Percentiles rank a stretch among this genome's conserved stretches.
These are phyloP conservation scores for Herpailurus yagouaroundi DNA, from an alignment of 2,113 vertebrate species.

Conservation along the genomic window DNA sequence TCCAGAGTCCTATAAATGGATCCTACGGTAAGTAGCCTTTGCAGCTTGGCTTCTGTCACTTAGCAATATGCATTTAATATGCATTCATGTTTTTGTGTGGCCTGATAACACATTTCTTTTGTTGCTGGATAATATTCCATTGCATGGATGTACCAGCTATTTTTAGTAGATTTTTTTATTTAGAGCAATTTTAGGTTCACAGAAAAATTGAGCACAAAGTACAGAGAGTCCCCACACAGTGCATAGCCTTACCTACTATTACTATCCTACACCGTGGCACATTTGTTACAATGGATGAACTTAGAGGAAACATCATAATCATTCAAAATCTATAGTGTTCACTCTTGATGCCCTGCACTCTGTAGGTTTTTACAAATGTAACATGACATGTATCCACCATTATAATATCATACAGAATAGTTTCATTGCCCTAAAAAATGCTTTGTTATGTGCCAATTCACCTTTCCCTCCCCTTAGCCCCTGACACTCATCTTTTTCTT, in stretches of 20 bases:
- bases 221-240: neutral
- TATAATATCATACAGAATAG: neutral
- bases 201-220: neutral
- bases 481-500: neutral
- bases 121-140: neutral
- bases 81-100: neutral
- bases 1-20: neutral
- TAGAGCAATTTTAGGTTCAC: neutral
- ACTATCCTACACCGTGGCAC: neutral
- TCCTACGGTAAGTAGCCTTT: neutral
- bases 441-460: neutral
- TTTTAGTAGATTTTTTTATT: neutral
- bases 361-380: neutral
- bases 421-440: neutral
- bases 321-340: neutral
- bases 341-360: neutral
- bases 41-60: neutral
- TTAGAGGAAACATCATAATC: neutral
- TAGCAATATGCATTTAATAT: neutral
- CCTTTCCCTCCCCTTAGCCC: neutral
- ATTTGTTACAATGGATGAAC: neutral
- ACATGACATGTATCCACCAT: neutral
- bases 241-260: neutral
- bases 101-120: neutral
- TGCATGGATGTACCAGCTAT: neutral